Percentiles rank a stretch among this genome's conserved stretches.
Evolutionary conservation across 2,888 invertebrate species (phyloP).

Genomic region (Heteromurus nitidus): DNA sequence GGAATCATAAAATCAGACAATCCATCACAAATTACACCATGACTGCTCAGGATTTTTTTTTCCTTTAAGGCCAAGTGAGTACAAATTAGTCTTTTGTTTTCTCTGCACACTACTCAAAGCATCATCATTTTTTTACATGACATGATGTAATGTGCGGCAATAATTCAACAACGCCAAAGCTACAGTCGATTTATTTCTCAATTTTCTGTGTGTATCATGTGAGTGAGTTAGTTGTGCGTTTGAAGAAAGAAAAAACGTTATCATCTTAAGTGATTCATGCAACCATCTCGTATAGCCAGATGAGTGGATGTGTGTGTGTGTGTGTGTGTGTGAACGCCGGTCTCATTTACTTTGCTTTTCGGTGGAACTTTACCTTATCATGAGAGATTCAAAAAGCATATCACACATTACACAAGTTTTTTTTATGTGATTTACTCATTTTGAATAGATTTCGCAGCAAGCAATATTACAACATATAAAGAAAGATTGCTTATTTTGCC

Average conservation of each 20-base stretch:
- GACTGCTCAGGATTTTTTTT: slow-evolving; percentile 44
- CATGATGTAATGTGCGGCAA: slow-evolving; percentile 56
- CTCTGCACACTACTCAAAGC: slow-evolving; percentile 28
- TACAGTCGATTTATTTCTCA: slow-evolving; percentile 42
- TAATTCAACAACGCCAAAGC: slow-evolving; percentile 48
- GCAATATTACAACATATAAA: neutral
- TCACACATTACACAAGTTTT: neutral
- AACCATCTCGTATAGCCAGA: too few relatives aligned
- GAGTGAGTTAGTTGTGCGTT: too few relatives aligned
- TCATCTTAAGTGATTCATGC: neutral
- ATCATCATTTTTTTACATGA: slow-evolving; percentile 50
- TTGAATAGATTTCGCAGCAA: neutral
- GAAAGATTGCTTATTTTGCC: neutral
- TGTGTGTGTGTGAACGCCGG: neutral
- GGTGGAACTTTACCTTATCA: neutral
- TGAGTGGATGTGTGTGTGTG: neutral
- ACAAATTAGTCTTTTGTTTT: slow-evolving; percentile 63
- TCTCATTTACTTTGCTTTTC: neutral
- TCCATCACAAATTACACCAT: slow-evolving; percentile 64
- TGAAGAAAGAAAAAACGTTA: neutral
- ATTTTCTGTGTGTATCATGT: slow-evolving; percentile 8
- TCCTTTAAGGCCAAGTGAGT: slow-evolving; percentile 58
- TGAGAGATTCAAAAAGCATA: neutral
- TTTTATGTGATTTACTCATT: neutral
- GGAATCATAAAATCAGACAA: slow-evolving; percentile 62